Conservation (phyloP, 2,888 invertebrate species). For the Gymnocheta viridis region DNA sequence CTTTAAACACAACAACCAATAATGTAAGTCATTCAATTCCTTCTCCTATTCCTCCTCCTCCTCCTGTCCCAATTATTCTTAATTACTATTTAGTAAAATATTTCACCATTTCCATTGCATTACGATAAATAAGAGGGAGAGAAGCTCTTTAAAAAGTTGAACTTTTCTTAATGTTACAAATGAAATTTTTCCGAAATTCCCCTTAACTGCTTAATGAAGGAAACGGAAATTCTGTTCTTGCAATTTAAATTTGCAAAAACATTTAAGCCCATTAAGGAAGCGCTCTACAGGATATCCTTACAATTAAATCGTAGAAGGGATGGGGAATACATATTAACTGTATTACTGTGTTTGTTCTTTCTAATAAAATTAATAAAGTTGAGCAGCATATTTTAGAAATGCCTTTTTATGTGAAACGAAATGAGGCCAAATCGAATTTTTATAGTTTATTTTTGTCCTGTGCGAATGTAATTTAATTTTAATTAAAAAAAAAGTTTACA, state of each 20-base stretch:
- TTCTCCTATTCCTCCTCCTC: background rate
- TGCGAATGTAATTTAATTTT: too few relatives aligned
- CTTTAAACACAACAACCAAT: conserved; percentile 64
- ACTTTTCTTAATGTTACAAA: background rate
- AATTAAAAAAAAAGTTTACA: too few relatives aligned
- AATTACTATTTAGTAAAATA: background rate
- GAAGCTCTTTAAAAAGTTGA: background rate
- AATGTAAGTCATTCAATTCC: conserved; percentile 62
- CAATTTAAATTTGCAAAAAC: background rate
- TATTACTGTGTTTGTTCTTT: background rate
- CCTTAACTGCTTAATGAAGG: background rate
- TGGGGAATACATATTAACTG: background rate
- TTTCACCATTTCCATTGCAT: conserved; percentile 8
- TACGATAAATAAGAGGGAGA: background rate
- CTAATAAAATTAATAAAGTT: background rate
- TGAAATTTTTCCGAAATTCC: background rate
- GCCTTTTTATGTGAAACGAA: too few relatives aligned
- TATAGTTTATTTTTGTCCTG: too few relatives aligned
- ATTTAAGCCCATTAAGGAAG: background rate
- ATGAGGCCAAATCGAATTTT: too few relatives aligned
- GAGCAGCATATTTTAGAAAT: too few relatives aligned
- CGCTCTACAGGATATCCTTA: background rate
- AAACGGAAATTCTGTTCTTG: background rate
- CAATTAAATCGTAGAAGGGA: background rate
- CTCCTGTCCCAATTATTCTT: background rate